Base-by-base conservation (phyloP, 2,797 vertebrate genomes). In the Lithobates sylvaticus region DNA sequence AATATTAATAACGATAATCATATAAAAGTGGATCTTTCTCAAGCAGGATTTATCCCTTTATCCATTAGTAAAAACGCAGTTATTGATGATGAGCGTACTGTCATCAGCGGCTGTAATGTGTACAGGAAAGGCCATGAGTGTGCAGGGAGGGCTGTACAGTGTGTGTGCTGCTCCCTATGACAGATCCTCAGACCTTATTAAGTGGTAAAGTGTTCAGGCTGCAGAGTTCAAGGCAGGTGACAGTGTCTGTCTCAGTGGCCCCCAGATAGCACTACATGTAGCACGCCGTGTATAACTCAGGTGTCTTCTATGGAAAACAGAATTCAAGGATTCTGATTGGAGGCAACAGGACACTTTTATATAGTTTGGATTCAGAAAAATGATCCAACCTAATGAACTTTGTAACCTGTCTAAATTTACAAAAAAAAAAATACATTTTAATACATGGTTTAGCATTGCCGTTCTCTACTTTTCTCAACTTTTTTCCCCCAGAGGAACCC, bases 201-300 rank as follows among this genome's bases (percentile, higher is more conserved):
- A 61, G 54, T 61, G 54, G 54, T 12, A 21, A 54, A 54, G 50
- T 54, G 50, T 54, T 54, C 50, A 15, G 61, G 1, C 65, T 67
- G 65, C 65, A 67, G 65, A 89, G 89, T 90, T 89, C 87, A 89
- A 77, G 87, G 89, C 89, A 91, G 90, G 89, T 91, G 91, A 89
- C n/a, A 3, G 23, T 3, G 69, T 81, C 47, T 71, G 70, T 71
- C 47, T 71, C 21, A 47, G 23, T n/a, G 27, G 71, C 10, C 69
- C 15, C 32, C 12, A 8, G 44, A 26, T 3, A 26, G n/a, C 9
- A 3, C 77, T 79, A 27, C 39, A 27, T 26, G 13, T 2, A 16
- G 50, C 50, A 54, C 3, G 50, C 50, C 1, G 50, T 54, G 4
- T 54, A 4, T 15, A 39, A 39, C 39, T 39, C 10, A 39, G 8